These are phyloP conservation scores for Zaprionus capensis DNA, from an alignment of 1,140 invertebrate species.

Conservation along the genomic window DNA sequence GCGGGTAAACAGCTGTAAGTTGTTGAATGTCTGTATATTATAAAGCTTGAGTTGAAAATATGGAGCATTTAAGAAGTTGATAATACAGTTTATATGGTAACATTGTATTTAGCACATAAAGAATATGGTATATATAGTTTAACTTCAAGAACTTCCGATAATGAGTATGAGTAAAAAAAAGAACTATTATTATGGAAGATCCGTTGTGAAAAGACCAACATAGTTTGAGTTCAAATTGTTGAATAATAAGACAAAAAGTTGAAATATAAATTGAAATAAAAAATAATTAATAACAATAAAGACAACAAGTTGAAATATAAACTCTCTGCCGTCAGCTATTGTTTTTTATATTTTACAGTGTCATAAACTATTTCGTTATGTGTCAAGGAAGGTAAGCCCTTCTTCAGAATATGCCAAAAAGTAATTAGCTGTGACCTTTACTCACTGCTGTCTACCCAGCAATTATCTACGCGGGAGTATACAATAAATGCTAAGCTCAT, in stretches of 20 bases:
- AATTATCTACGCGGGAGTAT: background rate
- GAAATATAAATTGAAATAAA: no score
- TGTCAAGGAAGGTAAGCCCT: background rate
- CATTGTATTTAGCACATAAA: no score
- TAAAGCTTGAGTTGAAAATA: background rate
- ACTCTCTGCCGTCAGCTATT: no score
- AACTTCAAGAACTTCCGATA: no score
- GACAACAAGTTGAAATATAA: no score
- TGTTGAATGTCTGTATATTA: background rate
- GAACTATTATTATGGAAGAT: no score
- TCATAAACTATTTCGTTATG: background rate
- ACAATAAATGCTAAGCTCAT: background rate
- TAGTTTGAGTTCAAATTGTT: no score
- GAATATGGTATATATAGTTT: no score
- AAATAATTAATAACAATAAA: no score
- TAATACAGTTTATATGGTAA: background rate
- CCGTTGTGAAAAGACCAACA: no score
- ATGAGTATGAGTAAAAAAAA: no score
- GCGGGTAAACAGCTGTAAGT: background rate
- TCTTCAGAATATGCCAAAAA: background rate
- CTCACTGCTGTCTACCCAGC: background rate
- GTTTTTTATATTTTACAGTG: background rate
- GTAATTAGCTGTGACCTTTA: slow-evolving; percentile 1
- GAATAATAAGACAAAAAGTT: no score
- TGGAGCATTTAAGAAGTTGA: background rate